Conservation (phyloP, 2,113 vertebrate species). For the Epinephelus cyanopodus region DNA sequence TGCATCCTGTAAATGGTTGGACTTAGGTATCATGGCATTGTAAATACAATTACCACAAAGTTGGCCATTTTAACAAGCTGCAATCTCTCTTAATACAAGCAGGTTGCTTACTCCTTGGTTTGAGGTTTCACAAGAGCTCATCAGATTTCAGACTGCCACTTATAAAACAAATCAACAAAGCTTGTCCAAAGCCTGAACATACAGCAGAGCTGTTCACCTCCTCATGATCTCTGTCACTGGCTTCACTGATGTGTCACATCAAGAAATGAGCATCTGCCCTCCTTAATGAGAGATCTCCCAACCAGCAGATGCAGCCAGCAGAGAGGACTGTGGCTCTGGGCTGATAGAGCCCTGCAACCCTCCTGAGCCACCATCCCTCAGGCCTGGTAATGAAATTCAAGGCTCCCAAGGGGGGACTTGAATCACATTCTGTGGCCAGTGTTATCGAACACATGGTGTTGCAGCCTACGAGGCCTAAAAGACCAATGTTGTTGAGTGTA, state of each 20-base stretch:
- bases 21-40: not conserved
- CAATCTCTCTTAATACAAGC: not conserved
- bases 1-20: not conserved
- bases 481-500: too few species aligned
- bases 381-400: conserved; percentile 74
- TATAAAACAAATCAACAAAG: not conserved
- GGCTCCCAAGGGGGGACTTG: conserved; percentile 50
- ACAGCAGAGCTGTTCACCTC: not conserved
- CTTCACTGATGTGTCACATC: conserved; percentile 57
- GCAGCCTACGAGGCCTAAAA: not conserved
- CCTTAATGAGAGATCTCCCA: conserved; percentile 2
- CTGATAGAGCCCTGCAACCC: conserved; percentile 42
- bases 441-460: conserved; percentile 49
- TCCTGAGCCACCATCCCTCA: conserved; percentile 21
- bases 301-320: conserved; percentile 52
- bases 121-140: not conserved
- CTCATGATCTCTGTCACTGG: not conserved
- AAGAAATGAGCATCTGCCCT: conserved; percentile 52
- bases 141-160: not conserved
- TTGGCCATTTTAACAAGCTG: not conserved
- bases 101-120: not conserved
- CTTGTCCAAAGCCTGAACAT: not conserved
- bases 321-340: conserved; percentile 44
- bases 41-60: not conserved
- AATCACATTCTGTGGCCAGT: conserved; percentile 48